phyloP scores from a whole-genome alignment of 92 coral and sea anemone species.

The Palythoa heliodiscus region DNA sequence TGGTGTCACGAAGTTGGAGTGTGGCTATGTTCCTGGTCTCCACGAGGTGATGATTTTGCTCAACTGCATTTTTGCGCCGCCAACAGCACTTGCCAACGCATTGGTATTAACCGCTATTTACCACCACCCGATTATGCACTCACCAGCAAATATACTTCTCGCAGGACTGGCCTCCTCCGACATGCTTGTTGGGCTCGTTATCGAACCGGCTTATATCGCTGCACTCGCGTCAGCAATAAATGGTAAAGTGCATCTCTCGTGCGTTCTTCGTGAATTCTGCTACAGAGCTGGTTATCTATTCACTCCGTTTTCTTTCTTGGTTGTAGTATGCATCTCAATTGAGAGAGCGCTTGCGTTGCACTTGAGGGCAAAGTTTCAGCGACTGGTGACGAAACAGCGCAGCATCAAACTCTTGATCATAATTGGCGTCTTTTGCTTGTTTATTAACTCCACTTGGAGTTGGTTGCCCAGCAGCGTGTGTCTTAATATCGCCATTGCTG shows the following conservation, averaged over 20 bases:
- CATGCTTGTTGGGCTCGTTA: slow-evolving; percentile 10
- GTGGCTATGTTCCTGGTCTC: slow-evolving; percentile 10
- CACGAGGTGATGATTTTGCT: slow-evolving; percentile 16
- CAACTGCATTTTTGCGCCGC: slow-evolving; percentile 8
- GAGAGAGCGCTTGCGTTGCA: slow-evolving; percentile 26
- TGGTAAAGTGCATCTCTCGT: slow-evolving; percentile 12
- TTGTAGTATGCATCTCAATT: slow-evolving; percentile 21
- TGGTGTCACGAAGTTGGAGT: slow-evolving; percentile 26
- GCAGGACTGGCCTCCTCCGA: slow-evolving; percentile 30
- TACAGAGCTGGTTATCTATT: slow-evolving; percentile 29
- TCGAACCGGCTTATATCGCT: slow-evolving; percentile 29
- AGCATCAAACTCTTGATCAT: background rate
- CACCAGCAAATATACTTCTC: slow-evolving; percentile 23
- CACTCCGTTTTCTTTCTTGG: slow-evolving; percentile 34
- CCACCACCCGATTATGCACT: slow-evolving; percentile 25
- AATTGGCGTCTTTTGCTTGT: slow-evolving; percentile 26
- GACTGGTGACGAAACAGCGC: slow-evolving; percentile 18
- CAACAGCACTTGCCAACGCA: slow-evolving; percentile 27
- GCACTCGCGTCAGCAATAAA: slow-evolving; percentile 12
- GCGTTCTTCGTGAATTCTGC: slow-evolving; percentile 33
- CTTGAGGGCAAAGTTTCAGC: slow-evolving; percentile 23
- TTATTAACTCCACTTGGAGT: slow-evolving; percentile 34
- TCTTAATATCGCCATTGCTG: slow-evolving; percentile 18
- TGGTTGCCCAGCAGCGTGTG: slow-evolving; percentile 19
- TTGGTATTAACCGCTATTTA: slow-evolving; percentile 28